Percentiles rank a stretch among this genome's conserved stretches.
phyloP scores from a whole-genome alignment of 2,113 vertebrate genomes.

The Furnarius figulus region DNA sequence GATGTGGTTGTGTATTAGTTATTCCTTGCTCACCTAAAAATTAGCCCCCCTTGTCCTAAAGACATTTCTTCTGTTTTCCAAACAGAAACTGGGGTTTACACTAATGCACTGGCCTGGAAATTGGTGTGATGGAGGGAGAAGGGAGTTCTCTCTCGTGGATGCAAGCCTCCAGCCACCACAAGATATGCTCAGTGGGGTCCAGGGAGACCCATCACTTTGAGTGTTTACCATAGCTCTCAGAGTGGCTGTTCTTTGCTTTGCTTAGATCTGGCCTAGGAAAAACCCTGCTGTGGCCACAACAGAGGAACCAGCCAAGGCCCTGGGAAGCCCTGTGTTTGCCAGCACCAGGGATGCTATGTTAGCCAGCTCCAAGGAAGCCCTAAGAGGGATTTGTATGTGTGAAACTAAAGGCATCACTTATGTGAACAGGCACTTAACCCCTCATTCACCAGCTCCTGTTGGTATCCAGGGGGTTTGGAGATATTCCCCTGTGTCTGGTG shows the following conservation, averaged over 20 bases:
- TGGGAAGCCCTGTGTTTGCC: accelerated
- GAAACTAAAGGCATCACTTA: not conserved
- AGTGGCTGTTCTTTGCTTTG: not conserved
- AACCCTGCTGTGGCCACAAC: not conserved
- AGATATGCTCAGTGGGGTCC: accelerated
- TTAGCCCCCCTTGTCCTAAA: not conserved
- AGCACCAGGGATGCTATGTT: not conserved
- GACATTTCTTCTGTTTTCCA: not conserved
- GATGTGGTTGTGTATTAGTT: not conserved
- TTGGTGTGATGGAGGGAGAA: not conserved
- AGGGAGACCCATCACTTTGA: accelerated
- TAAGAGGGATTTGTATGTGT: not conserved
- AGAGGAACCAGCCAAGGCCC: not conserved
- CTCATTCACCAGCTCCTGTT: not conserved
- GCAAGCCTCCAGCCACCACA: not conserved
- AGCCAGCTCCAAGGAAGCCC: accelerated
- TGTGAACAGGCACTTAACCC: accelerated
- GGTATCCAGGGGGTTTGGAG: not conserved
- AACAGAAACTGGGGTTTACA: not conserved
- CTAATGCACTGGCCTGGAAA: not conserved
- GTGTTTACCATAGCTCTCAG: not conserved
- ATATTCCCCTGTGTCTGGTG: accelerated
- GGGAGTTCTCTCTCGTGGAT: not conserved
- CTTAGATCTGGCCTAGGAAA: not conserved
- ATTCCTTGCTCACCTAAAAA: not conserved